A percentile compares a stretch with the other conserved stretches of the same genome.
Evolutionary conservation across 2,797 vertebrate species (phyloP).

Genomic region (Xerus rutilus): DNA sequence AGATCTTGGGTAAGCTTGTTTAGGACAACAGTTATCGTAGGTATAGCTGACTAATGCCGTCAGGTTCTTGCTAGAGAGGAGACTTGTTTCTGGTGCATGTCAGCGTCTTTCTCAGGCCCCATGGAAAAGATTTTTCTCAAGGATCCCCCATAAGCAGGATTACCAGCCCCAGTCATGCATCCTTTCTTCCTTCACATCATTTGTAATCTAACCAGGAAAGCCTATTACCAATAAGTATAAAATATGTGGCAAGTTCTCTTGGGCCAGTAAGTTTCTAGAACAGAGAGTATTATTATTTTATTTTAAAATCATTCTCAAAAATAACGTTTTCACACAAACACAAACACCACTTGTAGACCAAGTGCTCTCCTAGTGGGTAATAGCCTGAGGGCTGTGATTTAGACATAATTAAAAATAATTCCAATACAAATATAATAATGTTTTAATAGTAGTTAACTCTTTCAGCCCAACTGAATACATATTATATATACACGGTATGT

Average conservation of each 20-base stretch:
- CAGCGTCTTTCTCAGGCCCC: neutral
- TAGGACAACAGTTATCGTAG: neutral
- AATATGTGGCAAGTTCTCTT: neutral
- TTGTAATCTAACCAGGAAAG: slow-evolving; percentile 1
- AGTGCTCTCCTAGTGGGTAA: neutral
- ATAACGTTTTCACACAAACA: neutral
- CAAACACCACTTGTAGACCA: neutral
- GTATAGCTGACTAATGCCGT: neutral
- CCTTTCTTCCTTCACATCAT: neutral
- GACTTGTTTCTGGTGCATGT: neutral
- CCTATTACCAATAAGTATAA: neutral
- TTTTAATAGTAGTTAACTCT: neutral
- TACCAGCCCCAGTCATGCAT: neutral
- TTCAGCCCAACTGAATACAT: neutral
- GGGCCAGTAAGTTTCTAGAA: neutral
- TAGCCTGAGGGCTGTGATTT: slow-evolving; percentile 14
- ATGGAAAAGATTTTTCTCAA: neutral
- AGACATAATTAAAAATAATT: neutral
- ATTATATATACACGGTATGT: neutral
- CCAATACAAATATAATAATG: neutral
- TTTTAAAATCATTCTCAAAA: slow-evolving; percentile 39
- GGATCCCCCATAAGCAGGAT: neutral
- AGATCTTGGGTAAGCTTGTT: neutral
- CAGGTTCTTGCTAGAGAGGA: neutral
- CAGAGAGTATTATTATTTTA: neutral